These are phyloP conservation scores for Pteropus alecto DNA, from an alignment of 2,113 vertebrate genomes.

Conservation along the genomic window DNA sequence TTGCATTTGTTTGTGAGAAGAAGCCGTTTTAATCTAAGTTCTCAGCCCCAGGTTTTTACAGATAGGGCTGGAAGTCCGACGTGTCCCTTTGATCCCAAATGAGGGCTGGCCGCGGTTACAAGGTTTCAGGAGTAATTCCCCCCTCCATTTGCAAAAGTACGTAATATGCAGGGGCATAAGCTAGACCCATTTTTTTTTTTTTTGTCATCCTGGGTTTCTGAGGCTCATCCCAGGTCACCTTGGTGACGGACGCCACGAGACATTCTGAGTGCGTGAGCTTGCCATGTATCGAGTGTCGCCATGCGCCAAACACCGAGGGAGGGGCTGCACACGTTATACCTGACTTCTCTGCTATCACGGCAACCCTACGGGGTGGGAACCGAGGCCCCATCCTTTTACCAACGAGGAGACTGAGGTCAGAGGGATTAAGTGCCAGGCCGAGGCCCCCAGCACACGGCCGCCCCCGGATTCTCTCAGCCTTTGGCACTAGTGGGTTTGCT, in stretches of 20 bases:
- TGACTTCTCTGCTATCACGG: not conserved
- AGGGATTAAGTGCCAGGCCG: rapidly evolving
- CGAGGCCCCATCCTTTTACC: rapidly evolving
- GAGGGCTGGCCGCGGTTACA: not conserved
- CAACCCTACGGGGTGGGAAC: rapidly evolving
- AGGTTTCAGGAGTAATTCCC: rapidly evolving
- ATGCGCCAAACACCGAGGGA: not conserved
- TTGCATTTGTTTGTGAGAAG: not conserved
- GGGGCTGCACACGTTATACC: rapidly evolving
- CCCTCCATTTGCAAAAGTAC: rapidly evolving
- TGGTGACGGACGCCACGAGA: not conserved
- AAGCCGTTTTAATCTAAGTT: not conserved
- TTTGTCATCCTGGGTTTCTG: not conserved
- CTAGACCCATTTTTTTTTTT: no score
- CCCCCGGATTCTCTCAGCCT: not conserved
- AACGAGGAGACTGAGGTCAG: not conserved
- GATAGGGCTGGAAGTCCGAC: rapidly evolving
- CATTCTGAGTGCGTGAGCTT: rapidly evolving
- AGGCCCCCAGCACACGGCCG: rapidly evolving
- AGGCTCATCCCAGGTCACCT: not conserved
- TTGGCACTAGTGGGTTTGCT: rapidly evolving
- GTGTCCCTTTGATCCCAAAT: rapidly evolving
- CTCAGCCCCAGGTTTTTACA: not conserved
- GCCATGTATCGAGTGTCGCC: rapidly evolving
- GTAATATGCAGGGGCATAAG: rapidly evolving